Conservation (phyloP, 2,888 invertebrate genomes). For the Rugalucina vietnamica region DNA sequence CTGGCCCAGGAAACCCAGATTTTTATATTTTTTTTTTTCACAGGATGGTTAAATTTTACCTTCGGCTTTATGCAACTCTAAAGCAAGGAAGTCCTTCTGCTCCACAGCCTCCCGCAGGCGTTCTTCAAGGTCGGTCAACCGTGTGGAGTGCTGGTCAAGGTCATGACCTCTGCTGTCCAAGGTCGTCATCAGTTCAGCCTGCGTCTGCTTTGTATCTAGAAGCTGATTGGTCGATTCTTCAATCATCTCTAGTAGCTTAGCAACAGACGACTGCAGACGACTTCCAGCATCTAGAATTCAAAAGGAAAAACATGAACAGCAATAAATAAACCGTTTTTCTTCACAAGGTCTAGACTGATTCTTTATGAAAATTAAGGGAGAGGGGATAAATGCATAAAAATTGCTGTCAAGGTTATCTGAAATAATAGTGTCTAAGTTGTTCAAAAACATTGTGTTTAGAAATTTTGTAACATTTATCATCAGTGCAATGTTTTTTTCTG, state of each 20-base stretch:
- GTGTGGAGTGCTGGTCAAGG: conserved; percentile 63
- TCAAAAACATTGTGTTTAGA: no score
- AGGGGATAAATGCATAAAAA: no score
- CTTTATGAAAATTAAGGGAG: no score
- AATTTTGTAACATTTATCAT: no score
- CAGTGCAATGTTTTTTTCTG: no score
- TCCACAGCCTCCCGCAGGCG: conserved; percentile 75
- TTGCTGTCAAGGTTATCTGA: no score
- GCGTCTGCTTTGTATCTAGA: conserved; percentile 74
- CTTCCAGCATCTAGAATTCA: conserved; percentile 73
- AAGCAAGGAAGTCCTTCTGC: conserved; percentile 81
- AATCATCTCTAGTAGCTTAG: conserved; percentile 79
- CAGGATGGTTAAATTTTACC: conserved; percentile 72
- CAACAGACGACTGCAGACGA: conserved; percentile 78
- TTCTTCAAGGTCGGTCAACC: conserved; percentile 76
- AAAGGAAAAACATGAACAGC: not conserved
- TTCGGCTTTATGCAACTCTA: conserved; percentile 83
- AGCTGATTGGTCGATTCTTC: conserved; percentile 77
- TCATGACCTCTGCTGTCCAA: conserved; percentile 70
- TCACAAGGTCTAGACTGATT: no score
- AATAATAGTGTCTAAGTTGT: no score
- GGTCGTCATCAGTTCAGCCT: conserved; percentile 74
- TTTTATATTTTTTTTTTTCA: no score
- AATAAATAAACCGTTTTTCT: not conserved
- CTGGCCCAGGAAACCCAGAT: no score